Evolutionary conservation across 1,140 invertebrate genomes (phyloP), one percentile per base, ranked within the genome.

Genomic region (Cepaea nemoralis): DNA sequence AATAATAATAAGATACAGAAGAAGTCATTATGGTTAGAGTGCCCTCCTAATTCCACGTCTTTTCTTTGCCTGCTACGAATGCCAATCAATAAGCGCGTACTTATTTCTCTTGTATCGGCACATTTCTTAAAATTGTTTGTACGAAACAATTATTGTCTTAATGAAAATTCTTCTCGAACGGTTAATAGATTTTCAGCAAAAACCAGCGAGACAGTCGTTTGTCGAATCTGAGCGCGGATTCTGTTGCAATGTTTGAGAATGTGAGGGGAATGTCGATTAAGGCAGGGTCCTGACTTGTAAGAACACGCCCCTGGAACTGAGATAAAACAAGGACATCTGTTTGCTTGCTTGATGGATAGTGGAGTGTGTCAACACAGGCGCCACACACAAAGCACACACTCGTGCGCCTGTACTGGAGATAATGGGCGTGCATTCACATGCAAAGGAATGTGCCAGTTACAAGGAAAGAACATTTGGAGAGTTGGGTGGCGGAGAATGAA

Each of bases 211-310:
- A 22, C 8, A 22, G 19, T 2, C 19, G 19, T 55, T 55, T 55
- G 50, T 55, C 50, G 19, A 19, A 55, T 55, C 50, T 22, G 22
- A 55, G 50, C 8, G n/a, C 16, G 22, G 19, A 22, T 8, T 24
- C n/a, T 5, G 50, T 55, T 55, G n/a, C n/a, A 22, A 14, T 55
- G 50, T 55, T 55, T 55, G 50, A 8, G 50, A 14, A 55, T 55
- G 50, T 55, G 50, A 55, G 50, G 16, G 50, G 50, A 55, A 55
- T 55, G 50, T 55, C 50, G 50, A 55, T 55, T 55, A 55, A 55
- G 50, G n/a, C 50, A 55, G 19, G 50, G n/a, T 3, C 22, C 19
- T 22, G 19, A 55, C 19, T 55, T 55, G 50, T 55, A 55, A 24
- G 50, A 55, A 55, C 50, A 55, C 50, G 50, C 2, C 50, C 50